Evolutionary conservation across 2,888 invertebrate species (phyloP).

Genomic region (Agrotis segetum): DNA sequence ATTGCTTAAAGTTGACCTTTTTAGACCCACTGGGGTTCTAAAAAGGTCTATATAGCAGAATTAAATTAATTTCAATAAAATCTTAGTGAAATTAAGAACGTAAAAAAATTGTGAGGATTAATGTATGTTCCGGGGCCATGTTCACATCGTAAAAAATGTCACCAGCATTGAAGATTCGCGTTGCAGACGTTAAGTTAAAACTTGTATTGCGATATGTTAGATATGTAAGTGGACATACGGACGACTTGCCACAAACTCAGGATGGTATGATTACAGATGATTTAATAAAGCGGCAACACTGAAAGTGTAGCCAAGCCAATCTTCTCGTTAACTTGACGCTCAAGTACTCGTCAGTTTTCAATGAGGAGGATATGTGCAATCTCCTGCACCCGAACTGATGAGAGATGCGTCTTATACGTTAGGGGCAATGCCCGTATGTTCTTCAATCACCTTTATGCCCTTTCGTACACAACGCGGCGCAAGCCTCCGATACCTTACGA

Average conservation of each 20-base stretch:
- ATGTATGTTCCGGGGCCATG: too few relatives aligned
- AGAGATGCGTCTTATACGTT: constrained; percentile 10
- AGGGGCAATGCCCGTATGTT: not conserved
- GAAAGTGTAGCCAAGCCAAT: constrained; percentile 49
- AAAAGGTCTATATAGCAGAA: too few relatives aligned
- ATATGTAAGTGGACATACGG: not conserved
- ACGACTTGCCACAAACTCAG: constrained; percentile 4
- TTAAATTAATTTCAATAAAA: too few relatives aligned
- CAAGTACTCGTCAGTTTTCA: constrained; percentile 29
- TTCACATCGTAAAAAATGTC: not conserved
- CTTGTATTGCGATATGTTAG: too few relatives aligned
- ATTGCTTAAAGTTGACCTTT: too few relatives aligned
- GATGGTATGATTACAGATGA: constrained; percentile 11
- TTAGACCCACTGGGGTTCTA: too few relatives aligned
- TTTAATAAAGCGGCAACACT: constrained; percentile 35
- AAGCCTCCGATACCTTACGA: too few relatives aligned
- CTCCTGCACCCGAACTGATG: constrained; percentile 10
- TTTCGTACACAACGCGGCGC: too few relatives aligned
- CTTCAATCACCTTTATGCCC: not conserved
- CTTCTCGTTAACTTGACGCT: constrained; percentile 50
- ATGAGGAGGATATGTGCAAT: constrained; percentile 48
- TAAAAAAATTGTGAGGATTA: too few relatives aligned
- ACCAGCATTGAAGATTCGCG: too few relatives aligned
- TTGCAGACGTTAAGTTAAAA: too few relatives aligned
- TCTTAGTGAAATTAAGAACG: too few relatives aligned